Conservation (phyloP, 1,140 invertebrate species). For the Prorops nasuta region DNA sequence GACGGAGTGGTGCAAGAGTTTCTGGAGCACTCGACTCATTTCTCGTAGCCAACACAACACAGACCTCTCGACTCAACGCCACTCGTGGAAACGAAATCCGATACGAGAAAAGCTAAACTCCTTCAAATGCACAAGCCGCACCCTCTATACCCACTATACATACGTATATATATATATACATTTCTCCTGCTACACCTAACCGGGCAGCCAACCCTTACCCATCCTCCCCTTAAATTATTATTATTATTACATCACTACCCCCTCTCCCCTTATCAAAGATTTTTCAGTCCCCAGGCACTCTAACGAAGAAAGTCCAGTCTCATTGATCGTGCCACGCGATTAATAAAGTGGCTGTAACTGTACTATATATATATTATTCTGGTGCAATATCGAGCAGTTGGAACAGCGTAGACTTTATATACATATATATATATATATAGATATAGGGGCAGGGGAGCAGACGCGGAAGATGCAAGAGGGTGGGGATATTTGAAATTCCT, state of each 20-base stretch:
- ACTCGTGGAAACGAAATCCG: constrained; percentile 45
- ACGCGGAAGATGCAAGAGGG: too few relatives aligned
- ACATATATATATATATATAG: too few relatives aligned
- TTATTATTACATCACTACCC: constrained; percentile 1
- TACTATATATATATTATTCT: too few relatives aligned
- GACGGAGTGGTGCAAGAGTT: constrained; percentile 20
- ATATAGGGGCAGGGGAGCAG: too few relatives aligned
- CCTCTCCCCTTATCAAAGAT: constrained; percentile 9
- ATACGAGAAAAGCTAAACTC: constrained; percentile 49
- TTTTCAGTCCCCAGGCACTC: too few relatives aligned
- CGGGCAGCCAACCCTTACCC: background rate
- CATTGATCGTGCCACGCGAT: too few relatives aligned
- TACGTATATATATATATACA: too few relatives aligned
- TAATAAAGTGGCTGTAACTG: too few relatives aligned
- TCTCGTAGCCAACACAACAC: constrained; percentile 35
- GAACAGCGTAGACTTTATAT: too few relatives aligned
- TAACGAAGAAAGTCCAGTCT: too few relatives aligned
- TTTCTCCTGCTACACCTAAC: constrained; percentile 9
- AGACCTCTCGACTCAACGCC: constrained; percentile 42
- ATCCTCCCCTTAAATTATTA: constrained; percentile 8
- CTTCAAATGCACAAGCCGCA: constrained; percentile 40
- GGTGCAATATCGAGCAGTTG: too few relatives aligned
- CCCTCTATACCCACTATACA: background rate
- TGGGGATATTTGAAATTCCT: too few relatives aligned
- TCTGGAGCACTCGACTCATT: constrained; percentile 43